Conservation (phyloP, 2,113 vertebrate genomes). For the Caranx melampygus region DNA sequence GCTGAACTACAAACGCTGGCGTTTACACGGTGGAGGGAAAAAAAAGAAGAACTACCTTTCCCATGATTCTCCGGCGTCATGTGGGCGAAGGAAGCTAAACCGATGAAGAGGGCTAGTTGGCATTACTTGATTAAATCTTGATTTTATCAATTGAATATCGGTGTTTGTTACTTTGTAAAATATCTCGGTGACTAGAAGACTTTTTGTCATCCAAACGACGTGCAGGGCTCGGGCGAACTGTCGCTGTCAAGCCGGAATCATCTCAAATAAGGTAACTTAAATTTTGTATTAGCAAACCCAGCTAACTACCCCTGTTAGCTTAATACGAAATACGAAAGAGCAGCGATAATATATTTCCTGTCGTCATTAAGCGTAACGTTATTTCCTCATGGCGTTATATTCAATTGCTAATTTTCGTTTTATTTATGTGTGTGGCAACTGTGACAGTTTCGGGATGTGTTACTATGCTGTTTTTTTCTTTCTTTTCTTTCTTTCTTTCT, state of each 20-base stretch:
- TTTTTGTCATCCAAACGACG: not conserved
- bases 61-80: conserved; percentile 67
- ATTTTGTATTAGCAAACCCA: conserved; percentile 68
- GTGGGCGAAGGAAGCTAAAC: conserved; percentile 74
- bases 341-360: not conserved
- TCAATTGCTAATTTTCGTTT: not conserved
- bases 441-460: not conserved
- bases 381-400: not conserved
- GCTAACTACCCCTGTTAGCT: conserved; percentile 75
- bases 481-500: no score
- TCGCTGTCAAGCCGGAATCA: conserved; percentile 53
- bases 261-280: conserved; percentile 75
- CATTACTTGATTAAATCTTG: conserved; percentile 76
- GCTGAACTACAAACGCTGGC: not conserved
- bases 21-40: not conserved
- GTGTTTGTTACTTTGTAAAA: conserved; percentile 27
- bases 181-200: not conserved
- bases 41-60: conserved; percentile 62
- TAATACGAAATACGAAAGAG: conserved; percentile 42
- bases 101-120: conserved; percentile 71
- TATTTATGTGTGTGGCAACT: not conserved
- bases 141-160: conserved; percentile 63
- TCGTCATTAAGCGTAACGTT: not conserved
- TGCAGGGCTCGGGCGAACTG: not conserved
- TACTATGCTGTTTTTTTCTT: not conserved